Percentiles rank a stretch among this genome's conserved stretches.
phyloP scores from a whole-genome alignment of 2,888 invertebrate genomes.

The Ennomos quercinarius region DNA sequence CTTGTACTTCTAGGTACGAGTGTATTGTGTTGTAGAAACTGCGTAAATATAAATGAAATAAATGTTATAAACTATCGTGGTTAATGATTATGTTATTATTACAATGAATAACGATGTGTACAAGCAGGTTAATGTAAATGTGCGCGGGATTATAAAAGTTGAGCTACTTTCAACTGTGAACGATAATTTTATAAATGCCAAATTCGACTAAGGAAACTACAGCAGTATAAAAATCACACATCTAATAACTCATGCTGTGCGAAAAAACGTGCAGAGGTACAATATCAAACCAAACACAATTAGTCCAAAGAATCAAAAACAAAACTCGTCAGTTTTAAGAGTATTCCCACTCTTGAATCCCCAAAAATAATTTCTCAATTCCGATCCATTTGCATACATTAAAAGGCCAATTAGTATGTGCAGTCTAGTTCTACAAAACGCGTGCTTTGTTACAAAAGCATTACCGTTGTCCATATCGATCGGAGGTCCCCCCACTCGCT shows the following conservation, averaged over 20 bases:
- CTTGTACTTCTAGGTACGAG: conserved; percentile 81
- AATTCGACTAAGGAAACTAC: too few species aligned
- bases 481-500: conserved; percentile 92
- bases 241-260: conserved; percentile 33
- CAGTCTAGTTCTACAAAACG: conserved; percentile 78
- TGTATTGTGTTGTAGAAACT: conserved; percentile 82
- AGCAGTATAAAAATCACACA: conserved; percentile 14
- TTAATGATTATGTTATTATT: conserved; percentile 48
- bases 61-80: conserved; percentile 45
- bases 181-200: conserved; percentile 6
- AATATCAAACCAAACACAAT: conserved; percentile 7
- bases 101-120: conserved; percentile 32
- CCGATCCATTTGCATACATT: conserved; percentile 64
- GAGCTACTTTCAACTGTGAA: conserved; percentile 1
- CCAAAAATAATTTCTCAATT: conserved; percentile 50
- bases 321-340: conserved; percentile 4
- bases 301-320: conserved; percentile 6
- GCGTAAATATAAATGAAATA: conserved; percentile 71
- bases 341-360: conserved; percentile 52
- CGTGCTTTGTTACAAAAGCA: conserved; percentile 82
- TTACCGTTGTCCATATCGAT: conserved; percentile 96
- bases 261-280: conserved; percentile 29
- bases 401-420: conserved; percentile 81
- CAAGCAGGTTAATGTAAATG: conserved; percentile 31
- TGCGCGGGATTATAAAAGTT: conserved; percentile 2